phyloP scores from a whole-genome alignment of 2,797 vertebrate genomes.

The Luscinia luscinia region DNA sequence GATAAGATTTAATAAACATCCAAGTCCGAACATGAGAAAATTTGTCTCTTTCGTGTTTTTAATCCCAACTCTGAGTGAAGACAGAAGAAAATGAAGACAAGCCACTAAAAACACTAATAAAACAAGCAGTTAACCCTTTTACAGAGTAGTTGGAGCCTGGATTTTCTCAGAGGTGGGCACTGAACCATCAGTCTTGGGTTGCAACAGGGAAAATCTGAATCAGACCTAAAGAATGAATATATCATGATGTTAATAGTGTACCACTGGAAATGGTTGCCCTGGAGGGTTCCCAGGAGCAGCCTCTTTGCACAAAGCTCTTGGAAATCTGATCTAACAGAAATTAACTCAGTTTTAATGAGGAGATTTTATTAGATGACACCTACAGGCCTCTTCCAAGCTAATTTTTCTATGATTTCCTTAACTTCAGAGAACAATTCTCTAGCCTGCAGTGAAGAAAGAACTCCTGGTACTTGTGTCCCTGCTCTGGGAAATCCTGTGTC shows the following conservation, averaged over 20 bases:
- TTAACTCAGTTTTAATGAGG: neutral
- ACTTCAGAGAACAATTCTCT: neutral
- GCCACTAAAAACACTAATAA: too few species aligned
- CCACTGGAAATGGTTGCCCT: neutral
- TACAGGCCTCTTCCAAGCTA: neutral
- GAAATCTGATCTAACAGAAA: neutral
- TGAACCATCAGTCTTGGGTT: neutral
- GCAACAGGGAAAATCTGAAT: neutral
- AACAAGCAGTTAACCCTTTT: too few species aligned
- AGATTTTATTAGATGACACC: neutral
- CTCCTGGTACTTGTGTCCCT: rapidly evolving
- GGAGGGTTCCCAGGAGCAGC: neutral
- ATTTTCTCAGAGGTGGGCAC: neutral
- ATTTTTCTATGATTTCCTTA: neutral
- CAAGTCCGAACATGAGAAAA: too few species aligned
- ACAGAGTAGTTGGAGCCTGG: neutral
- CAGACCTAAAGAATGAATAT: neutral
- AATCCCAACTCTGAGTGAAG: too few species aligned
- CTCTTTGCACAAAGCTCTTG: neutral
- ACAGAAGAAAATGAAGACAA: too few species aligned
- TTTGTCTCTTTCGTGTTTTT: too few species aligned
- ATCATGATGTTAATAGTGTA: neutral
- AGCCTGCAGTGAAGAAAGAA: neutral
- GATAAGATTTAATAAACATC: too few species aligned
- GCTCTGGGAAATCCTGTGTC: neutral